Conservation (phyloP, 2,888 invertebrate species). For the Volucella inflata region DNA sequence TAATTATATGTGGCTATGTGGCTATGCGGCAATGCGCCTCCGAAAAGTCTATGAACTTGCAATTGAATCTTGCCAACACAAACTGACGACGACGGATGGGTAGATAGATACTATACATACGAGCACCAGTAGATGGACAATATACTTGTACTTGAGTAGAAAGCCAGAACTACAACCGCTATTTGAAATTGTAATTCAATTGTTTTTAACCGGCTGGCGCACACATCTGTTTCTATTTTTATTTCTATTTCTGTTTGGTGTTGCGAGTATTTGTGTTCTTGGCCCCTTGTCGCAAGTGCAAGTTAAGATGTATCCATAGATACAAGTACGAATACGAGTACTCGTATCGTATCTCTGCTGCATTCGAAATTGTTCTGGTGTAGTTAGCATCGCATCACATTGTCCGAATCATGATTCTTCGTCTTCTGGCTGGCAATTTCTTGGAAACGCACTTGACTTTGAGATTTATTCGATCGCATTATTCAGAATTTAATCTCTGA, state of each 20-base stretch:
- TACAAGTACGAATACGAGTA: too few relatives aligned
- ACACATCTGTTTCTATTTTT: constrained; percentile 13
- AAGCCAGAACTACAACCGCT: constrained; percentile 69
- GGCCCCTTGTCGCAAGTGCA: constrained; percentile 36
- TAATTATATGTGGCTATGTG: constrained; percentile 69
- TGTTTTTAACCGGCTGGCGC: constrained; percentile 60
- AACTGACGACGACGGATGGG: constrained; percentile 24
- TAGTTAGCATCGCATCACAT: not conserved
- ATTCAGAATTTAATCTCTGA: constrained; percentile 69
- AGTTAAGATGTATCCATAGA: constrained; percentile 22
- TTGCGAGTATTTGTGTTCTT: constrained; percentile 11
- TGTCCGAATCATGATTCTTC: constrained; percentile 19
- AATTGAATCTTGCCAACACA: constrained; percentile 24
- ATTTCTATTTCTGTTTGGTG: too few relatives aligned
- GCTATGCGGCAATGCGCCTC: constrained; percentile 43
- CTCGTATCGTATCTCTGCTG: constrained; percentile 16
- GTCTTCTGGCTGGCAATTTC: constrained; percentile 37
- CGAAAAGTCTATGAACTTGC: constrained; percentile 74
- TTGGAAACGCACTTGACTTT: constrained; percentile 73
- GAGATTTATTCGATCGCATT: constrained; percentile 74
- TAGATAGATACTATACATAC: constrained; percentile 2
- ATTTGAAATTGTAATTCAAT: constrained; percentile 76
- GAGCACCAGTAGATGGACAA: constrained; percentile 15
- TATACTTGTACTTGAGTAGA: constrained; percentile 33
- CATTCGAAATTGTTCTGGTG: constrained; percentile 40